Percentiles rank a stretch among this genome's conserved stretches.
Conservation (phyloP, 2,888 invertebrate species). For the Ennomos erosarius region DNA sequence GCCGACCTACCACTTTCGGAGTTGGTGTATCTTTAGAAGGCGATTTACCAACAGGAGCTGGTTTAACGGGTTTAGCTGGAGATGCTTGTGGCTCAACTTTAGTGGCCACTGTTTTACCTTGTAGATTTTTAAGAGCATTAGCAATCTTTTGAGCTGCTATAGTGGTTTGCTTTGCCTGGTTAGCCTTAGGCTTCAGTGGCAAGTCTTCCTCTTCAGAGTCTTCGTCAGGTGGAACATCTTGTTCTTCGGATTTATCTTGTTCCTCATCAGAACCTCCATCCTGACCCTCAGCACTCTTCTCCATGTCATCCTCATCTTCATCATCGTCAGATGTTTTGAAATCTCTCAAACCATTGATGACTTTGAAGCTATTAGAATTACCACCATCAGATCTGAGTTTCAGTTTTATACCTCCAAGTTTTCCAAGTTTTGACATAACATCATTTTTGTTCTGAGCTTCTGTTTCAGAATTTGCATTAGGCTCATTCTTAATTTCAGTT, state of each 20-base stretch:
- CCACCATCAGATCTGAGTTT: constrained; percentile 77
- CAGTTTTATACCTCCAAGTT: constrained; percentile 77
- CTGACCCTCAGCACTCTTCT: constrained; percentile 52
- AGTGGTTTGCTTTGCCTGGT: constrained; percentile 18
- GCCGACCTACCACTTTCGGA: constrained; percentile 56
- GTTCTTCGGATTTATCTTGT: constrained; percentile 49
- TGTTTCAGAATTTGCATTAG: constrained; percentile 27
- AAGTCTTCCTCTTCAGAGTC: constrained; percentile 55
- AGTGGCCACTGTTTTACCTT: constrained; percentile 51
- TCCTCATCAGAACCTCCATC: constrained; percentile 60
- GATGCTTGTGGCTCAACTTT: constrained; percentile 49
- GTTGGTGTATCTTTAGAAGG: constrained; percentile 48
- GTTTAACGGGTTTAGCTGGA: constrained; percentile 48
- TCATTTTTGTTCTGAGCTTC: constrained; percentile 40
- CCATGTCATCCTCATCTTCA: constrained; percentile 64
- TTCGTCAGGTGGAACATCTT: constrained; percentile 49
- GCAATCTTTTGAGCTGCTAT: constrained; percentile 28
- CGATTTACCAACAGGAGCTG: constrained; percentile 41
- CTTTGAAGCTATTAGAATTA: constrained; percentile 73
- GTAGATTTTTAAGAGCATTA: constrained; percentile 51
- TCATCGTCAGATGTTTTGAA: constrained; percentile 77
- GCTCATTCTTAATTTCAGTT: constrained; percentile 51
- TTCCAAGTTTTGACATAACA: constrained; percentile 71
- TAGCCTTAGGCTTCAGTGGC: constrained; percentile 19
- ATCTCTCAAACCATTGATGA: constrained; percentile 76